These are phyloP conservation scores for Papilio protenor DNA, from an alignment of 2,888 invertebrate species.

Conservation along the genomic window DNA sequence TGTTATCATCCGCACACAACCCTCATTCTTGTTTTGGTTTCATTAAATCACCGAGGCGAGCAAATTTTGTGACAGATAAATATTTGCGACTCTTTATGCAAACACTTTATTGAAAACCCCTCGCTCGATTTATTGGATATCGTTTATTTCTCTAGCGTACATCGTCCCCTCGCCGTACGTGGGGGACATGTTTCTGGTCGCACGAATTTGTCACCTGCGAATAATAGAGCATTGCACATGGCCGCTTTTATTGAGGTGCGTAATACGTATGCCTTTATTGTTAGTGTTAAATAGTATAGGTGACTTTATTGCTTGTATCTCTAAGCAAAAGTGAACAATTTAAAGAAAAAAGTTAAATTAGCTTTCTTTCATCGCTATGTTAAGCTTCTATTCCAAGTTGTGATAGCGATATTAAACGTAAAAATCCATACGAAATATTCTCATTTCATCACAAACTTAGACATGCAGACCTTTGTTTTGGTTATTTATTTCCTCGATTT, in stretches of 20 bases:
- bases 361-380: neutral
- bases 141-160: slow-evolving; percentile 66
- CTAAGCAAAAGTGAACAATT: neutral
- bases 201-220: slow-evolving; percentile 43
- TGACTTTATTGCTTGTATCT: slow-evolving; percentile 2
- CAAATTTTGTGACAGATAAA: slow-evolving; percentile 66
- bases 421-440: neutral
- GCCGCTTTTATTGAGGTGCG: slow-evolving; percentile 30
- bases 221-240: slow-evolving; percentile 43
- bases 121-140: slow-evolving; percentile 69
- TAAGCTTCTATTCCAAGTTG: neutral
- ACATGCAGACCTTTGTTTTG: neutral
- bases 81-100: slow-evolving; percentile 70
- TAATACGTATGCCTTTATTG: slow-evolving; percentile 17
- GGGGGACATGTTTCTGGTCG: slow-evolving; percentile 37
- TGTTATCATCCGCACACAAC: slow-evolving; percentile 43
- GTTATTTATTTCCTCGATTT: slow-evolving; percentile 1
- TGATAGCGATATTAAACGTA: neutral
- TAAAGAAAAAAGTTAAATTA: neutral
- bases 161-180: slow-evolving; percentile 45
- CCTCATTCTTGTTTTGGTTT: slow-evolving; percentile 70
- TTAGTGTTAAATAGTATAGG: neutral
- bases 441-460: neutral
- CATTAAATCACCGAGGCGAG: slow-evolving; percentile 73
- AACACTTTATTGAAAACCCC: slow-evolving; percentile 68